Conservation (phyloP, 2,113 vertebrate species). For the Oriolus oriolus region DNA sequence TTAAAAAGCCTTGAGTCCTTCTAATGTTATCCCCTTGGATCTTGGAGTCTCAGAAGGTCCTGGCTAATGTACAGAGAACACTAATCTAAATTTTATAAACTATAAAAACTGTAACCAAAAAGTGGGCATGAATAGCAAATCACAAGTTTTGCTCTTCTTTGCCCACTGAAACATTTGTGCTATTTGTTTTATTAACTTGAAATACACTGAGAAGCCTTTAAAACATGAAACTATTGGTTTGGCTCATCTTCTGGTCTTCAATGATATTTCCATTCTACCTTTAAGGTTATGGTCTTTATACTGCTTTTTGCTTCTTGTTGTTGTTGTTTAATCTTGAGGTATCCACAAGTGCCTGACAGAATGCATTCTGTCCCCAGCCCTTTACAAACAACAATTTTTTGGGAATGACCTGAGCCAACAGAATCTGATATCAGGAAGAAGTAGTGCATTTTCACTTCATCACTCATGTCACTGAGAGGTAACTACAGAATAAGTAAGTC, state of each 20-base stretch:
- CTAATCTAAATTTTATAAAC: neutral
- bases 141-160: neutral
- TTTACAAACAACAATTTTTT: neutral
- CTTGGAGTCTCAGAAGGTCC: neutral
- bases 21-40: neutral
- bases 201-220: neutral
- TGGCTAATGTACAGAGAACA: neutral
- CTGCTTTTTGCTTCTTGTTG: neutral
- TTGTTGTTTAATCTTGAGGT: neutral
- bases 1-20: neutral
- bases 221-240: neutral
- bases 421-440: neutral
- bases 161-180: neutral
- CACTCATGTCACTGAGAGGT: neutral
- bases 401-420: neutral
- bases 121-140: neutral
- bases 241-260: neutral
- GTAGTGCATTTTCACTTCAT: slow-evolving; percentile 9
- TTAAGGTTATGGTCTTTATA: neutral
- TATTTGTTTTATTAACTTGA: neutral
- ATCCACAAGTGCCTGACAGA: neutral
- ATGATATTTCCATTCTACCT: neutral
- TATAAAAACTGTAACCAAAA: neutral
- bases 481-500: slow-evolving; percentile 4
- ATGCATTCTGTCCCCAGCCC: neutral